Base-by-base conservation (phyloP, 2,888 invertebrate genomes). In the Drosophila maculinotata region DNA sequence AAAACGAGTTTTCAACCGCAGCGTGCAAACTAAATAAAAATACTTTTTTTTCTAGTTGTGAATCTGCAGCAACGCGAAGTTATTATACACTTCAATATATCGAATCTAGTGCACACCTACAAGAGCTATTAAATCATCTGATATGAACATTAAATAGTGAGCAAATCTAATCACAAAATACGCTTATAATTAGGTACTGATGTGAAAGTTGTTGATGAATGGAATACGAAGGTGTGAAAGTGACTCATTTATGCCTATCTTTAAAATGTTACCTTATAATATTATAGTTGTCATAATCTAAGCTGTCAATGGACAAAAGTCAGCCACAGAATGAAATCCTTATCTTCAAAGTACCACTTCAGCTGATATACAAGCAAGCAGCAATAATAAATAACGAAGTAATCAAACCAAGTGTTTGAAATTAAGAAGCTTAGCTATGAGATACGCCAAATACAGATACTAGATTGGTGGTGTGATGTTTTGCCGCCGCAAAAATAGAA, bases 1-100 rank as follows among this genome's bases (percentile, higher is more conserved):
- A 26, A 45, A 60, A 67, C 53, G 52, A 54, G 63, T 67, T 81
- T 67, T 44, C 68, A 74, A 66, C 85, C 80, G 59, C 84, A 80
- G 52, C 56, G 53, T 57, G 66, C 44, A 69, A 74, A 54, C 39
- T 36, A 52, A 69, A 66, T 47, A 64, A 59, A 65, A 54, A 69
- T 53, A 54, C n/a, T 20, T 20, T 31, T 47, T 53, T 26, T 39
- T 35, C 7, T 35, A 12, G 3, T 28, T 25, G n/a, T 9, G 5
- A 17, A 36, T 12, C 23, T 14, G 31, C 10, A 30, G 57, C 35
- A 58, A 33, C 3, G 9, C 60, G 33, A 39, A 26, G 6, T 17
- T 23, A 9, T 15, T 2, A 33, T 64, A 41, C 64, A 35, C 60
- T 64, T 15, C 0, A 28, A 17, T 17, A n/a, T n/a, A 10, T 3